Evolutionary conservation across 2,797 vertebrate species (phyloP).

Genomic region (Channallabes apus): DNA sequence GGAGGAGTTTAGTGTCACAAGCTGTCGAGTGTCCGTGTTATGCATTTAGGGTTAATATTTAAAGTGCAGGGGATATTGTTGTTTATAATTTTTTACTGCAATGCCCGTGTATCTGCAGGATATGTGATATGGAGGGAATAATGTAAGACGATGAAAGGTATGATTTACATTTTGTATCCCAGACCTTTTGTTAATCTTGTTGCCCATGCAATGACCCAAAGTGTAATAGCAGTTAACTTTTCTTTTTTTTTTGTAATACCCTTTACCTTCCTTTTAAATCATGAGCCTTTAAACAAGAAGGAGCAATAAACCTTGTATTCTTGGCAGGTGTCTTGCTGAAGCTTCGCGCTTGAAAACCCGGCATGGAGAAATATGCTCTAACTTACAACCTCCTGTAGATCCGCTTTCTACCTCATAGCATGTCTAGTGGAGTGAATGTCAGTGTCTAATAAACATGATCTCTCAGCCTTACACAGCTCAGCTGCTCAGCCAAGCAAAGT

Average conservation of each 20-base stretch:
- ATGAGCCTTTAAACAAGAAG: not conserved
- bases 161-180: not conserved
- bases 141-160: not conserved
- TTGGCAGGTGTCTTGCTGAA: not conserved
- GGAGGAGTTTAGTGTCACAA: not conserved
- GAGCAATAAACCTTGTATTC: not conserved
- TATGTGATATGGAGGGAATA: not conserved
- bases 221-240: not conserved
- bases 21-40: not conserved
- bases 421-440: conserved; percentile 5
- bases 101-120: not conserved
- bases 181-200: not conserved
- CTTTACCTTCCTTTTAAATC: not conserved
- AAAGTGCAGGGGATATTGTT: not conserved
- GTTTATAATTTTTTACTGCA: not conserved
- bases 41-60: conserved; percentile 8
- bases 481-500: conserved; percentile 32
- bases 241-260: not conserved
- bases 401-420: conserved; percentile 13
- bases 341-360: not conserved
- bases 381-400: not conserved
- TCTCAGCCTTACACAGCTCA: conserved; percentile 22
- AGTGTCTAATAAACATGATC: conserved; percentile 22
- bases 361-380: not conserved
- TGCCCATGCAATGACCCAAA: not conserved